Conservation (phyloP, 2,113 vertebrate genomes). For the Chrysochloris asiatica region DNA sequence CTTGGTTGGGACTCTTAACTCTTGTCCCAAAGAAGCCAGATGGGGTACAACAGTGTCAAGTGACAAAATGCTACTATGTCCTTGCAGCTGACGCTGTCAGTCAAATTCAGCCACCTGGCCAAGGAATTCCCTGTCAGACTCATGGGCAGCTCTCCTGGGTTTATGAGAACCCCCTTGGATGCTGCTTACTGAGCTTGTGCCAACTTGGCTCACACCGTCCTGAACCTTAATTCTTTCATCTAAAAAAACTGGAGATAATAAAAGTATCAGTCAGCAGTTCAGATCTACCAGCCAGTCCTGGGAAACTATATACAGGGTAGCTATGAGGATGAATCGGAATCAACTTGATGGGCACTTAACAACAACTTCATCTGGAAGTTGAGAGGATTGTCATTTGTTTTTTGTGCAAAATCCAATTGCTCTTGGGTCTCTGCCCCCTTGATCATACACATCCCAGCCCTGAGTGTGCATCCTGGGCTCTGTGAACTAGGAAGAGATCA, state of each 20-base stretch:
- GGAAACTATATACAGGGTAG: no score
- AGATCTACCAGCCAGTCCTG: no score
- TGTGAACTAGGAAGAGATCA: not conserved
- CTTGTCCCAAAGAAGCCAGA: not conserved
- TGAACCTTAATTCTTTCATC: not conserved
- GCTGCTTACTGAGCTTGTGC: not conserved
- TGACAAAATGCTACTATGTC: not conserved
- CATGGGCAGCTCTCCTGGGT: not conserved
- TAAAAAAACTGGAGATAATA: not conserved
- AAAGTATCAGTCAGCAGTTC: no score
- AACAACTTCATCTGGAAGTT: not conserved
- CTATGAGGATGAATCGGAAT: no score
- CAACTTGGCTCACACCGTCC: not conserved
- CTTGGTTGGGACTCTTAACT: not conserved
- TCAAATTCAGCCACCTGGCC: not conserved
- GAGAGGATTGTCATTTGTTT: not conserved
- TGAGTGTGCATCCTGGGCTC: not conserved
- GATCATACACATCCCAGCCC: not conserved
- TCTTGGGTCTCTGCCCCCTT: not conserved
- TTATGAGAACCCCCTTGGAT: not conserved
- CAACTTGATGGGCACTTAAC: no score
- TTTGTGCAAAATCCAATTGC: not conserved
- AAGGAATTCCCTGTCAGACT: conserved; percentile 12
- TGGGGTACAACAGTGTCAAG: not conserved
- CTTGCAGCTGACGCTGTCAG: conserved; percentile 1